Conservation (phyloP, 2,113 vertebrate genomes). For the Tinamus guttatus region DNA sequence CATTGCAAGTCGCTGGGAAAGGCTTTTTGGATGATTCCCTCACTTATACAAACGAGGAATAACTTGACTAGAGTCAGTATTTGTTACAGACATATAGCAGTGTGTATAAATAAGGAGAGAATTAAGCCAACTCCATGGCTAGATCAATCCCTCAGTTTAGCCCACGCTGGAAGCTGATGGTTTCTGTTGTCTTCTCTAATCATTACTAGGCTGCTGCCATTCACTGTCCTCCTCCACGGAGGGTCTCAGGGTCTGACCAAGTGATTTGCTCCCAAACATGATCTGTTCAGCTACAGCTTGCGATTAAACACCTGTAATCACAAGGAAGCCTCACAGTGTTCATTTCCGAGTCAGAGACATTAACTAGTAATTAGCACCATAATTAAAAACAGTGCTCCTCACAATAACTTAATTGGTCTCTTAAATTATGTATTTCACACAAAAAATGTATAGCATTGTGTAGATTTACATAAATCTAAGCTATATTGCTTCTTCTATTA, state of each 20-base stretch:
- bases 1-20: neutral
- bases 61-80: neutral
- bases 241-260: neutral
- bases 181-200: neutral
- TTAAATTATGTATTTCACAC: neutral
- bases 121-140: neutral
- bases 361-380: neutral
- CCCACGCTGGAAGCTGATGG: neutral
- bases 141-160: neutral
- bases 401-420: neutral
- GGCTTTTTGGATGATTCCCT: neutral
- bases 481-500: neutral
- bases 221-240: no score
- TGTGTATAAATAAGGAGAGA: neutral
- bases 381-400: neutral
- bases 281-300: neutral
- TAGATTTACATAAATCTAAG: neutral
- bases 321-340: neutral
- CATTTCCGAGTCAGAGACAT: neutral
- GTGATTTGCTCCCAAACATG: neutral
- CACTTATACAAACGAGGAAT: neutral
- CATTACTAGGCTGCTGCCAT: accelerated
- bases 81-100: neutral
- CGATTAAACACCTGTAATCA: neutral
- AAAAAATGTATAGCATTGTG: accelerated